Base-by-base conservation (phyloP, 2,888 invertebrate genomes). In the Cosmia trapezina region DNA sequence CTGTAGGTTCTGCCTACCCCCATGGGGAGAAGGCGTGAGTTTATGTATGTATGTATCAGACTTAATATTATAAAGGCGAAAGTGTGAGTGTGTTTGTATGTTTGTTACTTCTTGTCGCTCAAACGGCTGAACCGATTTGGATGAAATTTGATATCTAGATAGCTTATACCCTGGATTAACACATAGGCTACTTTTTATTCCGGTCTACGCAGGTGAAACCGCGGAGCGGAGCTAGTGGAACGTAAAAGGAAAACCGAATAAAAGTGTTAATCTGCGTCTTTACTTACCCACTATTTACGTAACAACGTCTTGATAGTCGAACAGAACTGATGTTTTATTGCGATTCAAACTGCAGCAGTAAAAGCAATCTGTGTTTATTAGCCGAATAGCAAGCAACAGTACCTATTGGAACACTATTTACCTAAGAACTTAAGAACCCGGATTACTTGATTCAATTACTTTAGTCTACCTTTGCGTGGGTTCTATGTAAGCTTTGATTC, bases 391-490 rank as follows among this genome's bases (percentile, higher is more conserved):
- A n/a, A 56, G 33, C 11, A 41, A 22, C 22, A 11, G 9, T 67
- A 78, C 76, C 37, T 37, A 37, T 37, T 12, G 56, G 41, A 67
- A 71, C 41, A 37, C 54, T 70, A 65, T 63, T 64, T 59, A 51
- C 43, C 51, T 54, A 43, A 66, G 59, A 56, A 64, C 45, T 54
- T 49, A 60, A 54, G 51, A 62, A 33, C 57, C 41, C 56, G 51
- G 56, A 70, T 75, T 79, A 56, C 14, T 66, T 54, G 59, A 63
- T 79, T 60, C 70, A 79, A 79, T 79, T 79, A 70, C 45, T 51
- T 2, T 28, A 33, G 45, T 5, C 51, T 53, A 17, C 14, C 33
- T 59, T 57, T 59, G 70, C 45, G 57, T 70, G 19, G 56, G 22
- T 54, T 70, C 63, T 63, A 69, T 54, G 9, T 49, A 37, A 51